A percentile compares a stretch with the other conserved stretches of the same genome.
These are phyloP conservation scores for Priocnemis perturbator DNA, from an alignment of 2,888 invertebrate species.

Conservation along the genomic window DNA sequence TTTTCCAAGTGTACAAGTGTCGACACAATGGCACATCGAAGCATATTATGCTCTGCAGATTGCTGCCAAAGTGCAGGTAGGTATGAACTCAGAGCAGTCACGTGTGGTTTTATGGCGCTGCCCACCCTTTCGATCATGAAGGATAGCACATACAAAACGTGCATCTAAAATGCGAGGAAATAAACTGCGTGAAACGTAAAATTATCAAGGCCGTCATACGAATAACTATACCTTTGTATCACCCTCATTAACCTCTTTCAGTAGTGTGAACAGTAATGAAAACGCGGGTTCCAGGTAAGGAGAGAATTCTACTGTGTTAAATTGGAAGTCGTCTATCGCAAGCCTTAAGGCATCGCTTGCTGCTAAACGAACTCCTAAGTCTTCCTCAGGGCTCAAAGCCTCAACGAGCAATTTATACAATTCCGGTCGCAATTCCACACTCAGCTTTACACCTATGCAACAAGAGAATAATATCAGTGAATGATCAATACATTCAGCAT, in stretches of 20 bases:
- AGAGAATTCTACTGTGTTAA: slow-evolving; percentile 89
- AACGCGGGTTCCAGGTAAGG: slow-evolving; percentile 89
- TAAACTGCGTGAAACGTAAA: no score
- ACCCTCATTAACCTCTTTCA: slow-evolving; percentile 92
- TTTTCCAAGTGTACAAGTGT: slow-evolving; percentile 91
- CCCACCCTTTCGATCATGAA: slow-evolving; percentile 92
- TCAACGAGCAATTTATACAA: slow-evolving; percentile 88
- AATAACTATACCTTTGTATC: slow-evolving; percentile 86
- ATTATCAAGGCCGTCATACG: neutral
- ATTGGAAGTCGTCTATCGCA: slow-evolving; percentile 95
- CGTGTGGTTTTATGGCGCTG: slow-evolving; percentile 83
- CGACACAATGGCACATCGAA: slow-evolving; percentile 92
- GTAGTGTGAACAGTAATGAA: slow-evolving; percentile 86
- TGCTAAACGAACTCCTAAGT: slow-evolving; percentile 91
- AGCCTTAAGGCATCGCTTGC: slow-evolving; percentile 89
- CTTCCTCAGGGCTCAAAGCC: slow-evolving; percentile 85
- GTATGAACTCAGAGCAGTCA: slow-evolving; percentile 85
- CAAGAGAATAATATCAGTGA: slow-evolving; percentile 6
- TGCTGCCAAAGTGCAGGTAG: slow-evolving; percentile 93
- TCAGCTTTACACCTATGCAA: slow-evolving; percentile 83
- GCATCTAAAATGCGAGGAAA: slow-evolving; percentile 80
- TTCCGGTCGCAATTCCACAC: slow-evolving; percentile 85
- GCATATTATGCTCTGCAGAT: slow-evolving; percentile 91
- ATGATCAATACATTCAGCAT: slow-evolving; percentile 7
- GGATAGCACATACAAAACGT: slow-evolving; percentile 92